Percentiles rank a stretch among this genome's conserved stretches.
phyloP scores from a whole-genome alignment of 2,888 invertebrate species.

The Eupithecia insigniata region DNA sequence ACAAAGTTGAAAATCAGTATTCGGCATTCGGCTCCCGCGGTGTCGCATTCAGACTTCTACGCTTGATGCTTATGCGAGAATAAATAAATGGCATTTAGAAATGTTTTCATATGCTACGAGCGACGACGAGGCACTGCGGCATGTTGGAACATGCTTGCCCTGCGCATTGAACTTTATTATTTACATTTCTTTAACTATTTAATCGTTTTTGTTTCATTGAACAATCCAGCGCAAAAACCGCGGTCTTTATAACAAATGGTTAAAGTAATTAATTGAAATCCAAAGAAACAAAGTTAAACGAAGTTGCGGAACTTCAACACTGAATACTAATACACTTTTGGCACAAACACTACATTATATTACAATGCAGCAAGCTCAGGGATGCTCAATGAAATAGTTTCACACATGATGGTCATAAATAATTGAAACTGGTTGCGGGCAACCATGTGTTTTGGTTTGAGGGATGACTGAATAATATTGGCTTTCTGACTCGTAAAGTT shows the following conservation, averaged over 20 bases:
- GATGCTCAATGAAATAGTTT: constrained; percentile 33
- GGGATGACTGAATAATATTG: constrained; percentile 8
- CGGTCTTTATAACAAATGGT: constrained; percentile 5
- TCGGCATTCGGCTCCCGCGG: background rate
- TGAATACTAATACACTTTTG: constrained; percentile 37
- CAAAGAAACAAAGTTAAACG: constrained; percentile 22
- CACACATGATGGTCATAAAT: constrained; percentile 31
- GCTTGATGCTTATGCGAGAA: background rate
- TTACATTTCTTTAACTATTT: background rate
- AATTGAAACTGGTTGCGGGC: constrained; percentile 22
- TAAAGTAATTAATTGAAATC: constrained; percentile 24
- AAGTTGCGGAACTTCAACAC: constrained; percentile 25
- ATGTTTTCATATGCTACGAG: background rate
- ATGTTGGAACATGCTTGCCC: background rate
- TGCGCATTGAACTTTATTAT: background rate
- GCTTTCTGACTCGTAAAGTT: constrained; percentile 8
- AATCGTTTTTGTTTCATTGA: background rate
- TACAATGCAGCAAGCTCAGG: constrained; percentile 25
- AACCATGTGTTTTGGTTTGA: constrained; percentile 15
- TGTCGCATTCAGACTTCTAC: background rate
- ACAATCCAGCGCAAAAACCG: background rate
- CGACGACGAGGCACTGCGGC: background rate
- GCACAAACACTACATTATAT: constrained; percentile 33
- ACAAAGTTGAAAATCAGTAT: background rate
- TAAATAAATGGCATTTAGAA: background rate